Evolutionary conservation across 2,113 vertebrate species (phyloP), one percentile per base, ranked within the genome.

Genomic region (Aviceda subcristata): DNA sequence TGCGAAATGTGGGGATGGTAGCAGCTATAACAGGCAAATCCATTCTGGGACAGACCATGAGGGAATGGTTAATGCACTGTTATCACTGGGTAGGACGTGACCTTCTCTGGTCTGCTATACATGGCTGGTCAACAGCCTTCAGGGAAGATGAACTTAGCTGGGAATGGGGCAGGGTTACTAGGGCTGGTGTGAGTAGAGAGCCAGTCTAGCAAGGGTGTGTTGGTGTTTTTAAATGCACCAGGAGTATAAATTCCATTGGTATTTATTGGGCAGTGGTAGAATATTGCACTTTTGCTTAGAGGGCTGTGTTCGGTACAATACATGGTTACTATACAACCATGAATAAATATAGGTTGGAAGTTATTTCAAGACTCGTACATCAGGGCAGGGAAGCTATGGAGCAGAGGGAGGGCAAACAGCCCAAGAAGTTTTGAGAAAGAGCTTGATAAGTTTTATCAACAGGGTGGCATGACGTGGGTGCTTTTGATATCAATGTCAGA

Each of bases 371-470:
- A 46, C 45, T 81, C 21, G 36, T 56, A 12, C 29, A 48, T 87
- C 14, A 63, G 32, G 34, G 41, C 41, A 89, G 46, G 38, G 59
- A 53, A 80, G 26, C 26, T 72, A 6, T 43, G 38, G 29, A 89
- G 64, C 72, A 91, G 59, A 73, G 53, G 34, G 26, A 68, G 53
- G 91, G 55, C 75, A 96, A 94, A 77, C 12, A 82, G 87, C 80
- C 56, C 27, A 41, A 63, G 77, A 78, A 36, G 2, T 39, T 79
- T 32, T 56, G 29, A 88, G 56, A 79, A 57, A 1, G 46, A 16
- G 39, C 53, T 78, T 82, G 94, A 56, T 96, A 92, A 91, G 27
- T 22, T 87, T 90, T 96, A 85, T 94, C 80, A 89, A 45, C 36
- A 82, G 64, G 3, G 56, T 78, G 36, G 19, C 73, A 81, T 64